These are phyloP conservation scores for Brachionus paranguensis DNA, from an alignment of 1,140 invertebrate species.

Conservation along the genomic window DNA sequence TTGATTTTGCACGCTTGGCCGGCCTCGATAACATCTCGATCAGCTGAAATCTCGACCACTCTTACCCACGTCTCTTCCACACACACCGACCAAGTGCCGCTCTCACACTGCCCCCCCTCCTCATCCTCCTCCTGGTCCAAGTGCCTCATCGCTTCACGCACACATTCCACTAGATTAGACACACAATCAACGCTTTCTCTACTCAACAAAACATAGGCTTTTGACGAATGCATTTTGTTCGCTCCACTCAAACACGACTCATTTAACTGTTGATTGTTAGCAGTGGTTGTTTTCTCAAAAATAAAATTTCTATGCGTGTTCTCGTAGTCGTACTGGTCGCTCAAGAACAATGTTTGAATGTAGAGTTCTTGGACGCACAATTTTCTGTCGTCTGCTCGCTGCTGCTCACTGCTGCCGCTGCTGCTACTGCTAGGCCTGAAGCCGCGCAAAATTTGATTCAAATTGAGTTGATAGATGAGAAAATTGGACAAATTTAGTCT, in stretches of 20 bases:
- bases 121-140: not conserved
- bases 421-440: not conserved
- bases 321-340: constrained; percentile 4
- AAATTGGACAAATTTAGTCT: not conserved
- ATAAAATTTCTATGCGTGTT: not conserved
- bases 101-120: not conserved
- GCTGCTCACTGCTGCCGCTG: too few species aligned
- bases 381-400: not conserved
- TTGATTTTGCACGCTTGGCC: not conserved
- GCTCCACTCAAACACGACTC: not conserved
- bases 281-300: not conserved
- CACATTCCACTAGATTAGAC: not conserved
- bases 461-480: not conserved
- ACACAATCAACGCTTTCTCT: not conserved
- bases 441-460: constrained; percentile 12
- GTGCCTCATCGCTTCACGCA: not conserved
- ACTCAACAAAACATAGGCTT: constrained; percentile 2
- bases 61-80: not conserved
- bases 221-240: not conserved
- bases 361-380: not conserved
- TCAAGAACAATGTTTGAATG: constrained; percentile 5
- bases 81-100: not conserved
- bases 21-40: not conserved
- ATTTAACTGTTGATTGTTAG: not conserved
- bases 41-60: not conserved